Evolutionary conservation across 2,113 vertebrate genomes (phyloP), one percentile per base, ranked within the genome.

Genomic region (Eupsittula cactorum): DNA sequence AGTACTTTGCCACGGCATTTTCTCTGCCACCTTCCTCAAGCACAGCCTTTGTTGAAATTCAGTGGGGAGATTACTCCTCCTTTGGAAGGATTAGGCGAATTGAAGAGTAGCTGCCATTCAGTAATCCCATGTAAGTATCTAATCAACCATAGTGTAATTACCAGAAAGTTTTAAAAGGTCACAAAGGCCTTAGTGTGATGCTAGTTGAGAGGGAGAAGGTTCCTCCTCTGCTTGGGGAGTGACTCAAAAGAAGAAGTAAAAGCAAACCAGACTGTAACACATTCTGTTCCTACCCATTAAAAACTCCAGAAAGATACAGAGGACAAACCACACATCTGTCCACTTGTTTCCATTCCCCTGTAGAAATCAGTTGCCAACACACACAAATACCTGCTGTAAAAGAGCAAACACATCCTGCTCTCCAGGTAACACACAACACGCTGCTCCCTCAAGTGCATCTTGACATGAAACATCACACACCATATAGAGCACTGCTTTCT

Each of bases 81-180:
- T 83, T 74, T 65, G 82, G 31, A 95, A 86, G 95, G 95, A 95
- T 97, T 87, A 93, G 65, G 82, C 82, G 92, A 80, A 95, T 77
- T 92, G 95, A 94, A 85, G 86, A 90, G 78, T 57, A 76, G 88
- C 88, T 97, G 82, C 79, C 82, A 94, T 53, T 97, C 73, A 87
- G 74, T 92, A 97, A 96, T 94, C 84, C 84, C 11, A 0, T 93
- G 67, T 74, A 93, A 95, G 95, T 86, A 92, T 92, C 94, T 95
- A 89, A 97, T 96, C 82, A 94, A 85, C 71, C 88, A 29, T 76
- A 96, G 95, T 93, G 92, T 95, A 96, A 97, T 84, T 93, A 85
- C 93, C 95, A 74, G 86, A 78, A 97, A 97, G 90, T 96, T 97
- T 95, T 69, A 90, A 96, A 80, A 94, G 88, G 95, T 97, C 68